Base-by-base conservation (phyloP, 1,140 invertebrate species). In the Procambarus virginalis region DNA sequence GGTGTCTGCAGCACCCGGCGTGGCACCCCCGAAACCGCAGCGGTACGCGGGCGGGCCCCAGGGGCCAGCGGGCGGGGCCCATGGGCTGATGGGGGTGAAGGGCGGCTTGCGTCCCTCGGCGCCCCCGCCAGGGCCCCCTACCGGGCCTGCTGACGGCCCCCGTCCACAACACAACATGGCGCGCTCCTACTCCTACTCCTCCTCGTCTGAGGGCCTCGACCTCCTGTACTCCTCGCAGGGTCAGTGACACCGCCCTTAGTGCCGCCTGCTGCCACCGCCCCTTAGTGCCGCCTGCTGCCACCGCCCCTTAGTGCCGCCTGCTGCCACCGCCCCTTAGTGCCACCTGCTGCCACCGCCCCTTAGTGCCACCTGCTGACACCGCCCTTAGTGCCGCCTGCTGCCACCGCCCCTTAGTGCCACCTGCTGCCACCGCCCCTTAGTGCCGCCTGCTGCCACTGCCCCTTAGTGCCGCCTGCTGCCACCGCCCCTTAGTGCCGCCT, bases 161-260 rank as follows among this genome's bases (percentile, higher is more conserved):
- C 84, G 84, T 70, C 84, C 84, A 34, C 84, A 76, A 76, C 84
- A 86, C 84, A 49, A 76, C 70, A 70, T 70, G 49, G 76, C 76
- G 58, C 78, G 76, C 85, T 86, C 60, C 85, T 86, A 55, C 75
- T 86, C 85, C 14, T 86, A 86, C 77, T 86, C 85, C 45, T 86
- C 85, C 85, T 86, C 85, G 76, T 9, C 8, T 48, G 76, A 80
- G 77, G 51, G 85, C 17, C 76, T 86, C 34, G 85, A 86, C 20
- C 85, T 86, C 14, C 85, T 86, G 75, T 86, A 86, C 85, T 86
- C 85, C 85, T 79, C 85, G 45, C 85, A 86, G 85, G 85, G 85
- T 86, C 85, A 86, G 85, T 86, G 60, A 46, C 22, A 60, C 45
- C 76, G 34, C 79, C 51, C 10, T 45, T 17, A 4, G 34, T 51